A percentile compares a stretch with the other conserved stretches of the same genome.
Evolutionary conservation across 2,113 vertebrate genomes (phyloP).

Genomic region (Hystrix cristata): DNA sequence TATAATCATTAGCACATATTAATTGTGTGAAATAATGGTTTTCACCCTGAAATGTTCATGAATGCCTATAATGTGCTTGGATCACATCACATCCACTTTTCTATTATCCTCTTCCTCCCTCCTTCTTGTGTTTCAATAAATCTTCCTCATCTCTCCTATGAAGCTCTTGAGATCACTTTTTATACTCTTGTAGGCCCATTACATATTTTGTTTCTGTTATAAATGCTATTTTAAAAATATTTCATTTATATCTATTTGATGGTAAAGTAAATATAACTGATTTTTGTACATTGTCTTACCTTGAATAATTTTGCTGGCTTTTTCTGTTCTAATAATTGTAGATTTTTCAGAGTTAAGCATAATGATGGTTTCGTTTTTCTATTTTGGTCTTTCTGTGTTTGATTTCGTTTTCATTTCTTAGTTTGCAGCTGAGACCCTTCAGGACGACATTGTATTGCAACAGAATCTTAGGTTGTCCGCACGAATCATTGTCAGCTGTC

Average conservation of each 20-base stretch:
- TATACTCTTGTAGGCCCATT: background rate
- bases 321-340: constrained; percentile 18
- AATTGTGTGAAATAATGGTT: background rate
- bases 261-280: constrained; percentile 27
- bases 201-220: constrained; percentile 10
- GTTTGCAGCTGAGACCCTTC: background rate
- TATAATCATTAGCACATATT: background rate
- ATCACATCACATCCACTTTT: background rate
- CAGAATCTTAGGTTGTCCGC: constrained; percentile 66
- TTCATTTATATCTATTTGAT: constrained; percentile 19
- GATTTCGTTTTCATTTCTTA: background rate
- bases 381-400: background rate
- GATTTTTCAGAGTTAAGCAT: background rate
- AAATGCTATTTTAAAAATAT: background rate
- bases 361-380: background rate
- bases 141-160: background rate
- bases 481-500: background rate
- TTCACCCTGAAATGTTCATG: background rate
- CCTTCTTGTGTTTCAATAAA: background rate
- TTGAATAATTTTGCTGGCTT: background rate
- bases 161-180: constrained; percentile 5
- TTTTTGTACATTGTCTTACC: background rate
- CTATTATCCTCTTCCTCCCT: background rate
- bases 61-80: background rate
- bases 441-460: background rate